phyloP scores from a whole-genome alignment of 2,888 invertebrate genomes.

The Thymelicus lineola region DNA sequence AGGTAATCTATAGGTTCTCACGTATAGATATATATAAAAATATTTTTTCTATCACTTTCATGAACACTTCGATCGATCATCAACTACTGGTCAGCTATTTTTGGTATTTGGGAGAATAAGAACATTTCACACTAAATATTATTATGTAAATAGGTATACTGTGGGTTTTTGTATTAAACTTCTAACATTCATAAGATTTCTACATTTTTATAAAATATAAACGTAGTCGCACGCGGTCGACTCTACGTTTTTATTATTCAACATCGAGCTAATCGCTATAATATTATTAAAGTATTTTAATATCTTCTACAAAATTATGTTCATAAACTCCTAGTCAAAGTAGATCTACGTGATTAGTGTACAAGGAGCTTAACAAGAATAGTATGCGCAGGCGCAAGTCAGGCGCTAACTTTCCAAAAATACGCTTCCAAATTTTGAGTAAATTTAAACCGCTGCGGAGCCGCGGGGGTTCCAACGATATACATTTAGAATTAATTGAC shows the following conservation, averaged over 20 bases:
- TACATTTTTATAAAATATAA: slow-evolving; percentile 66
- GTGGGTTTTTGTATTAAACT: slow-evolving; percentile 48
- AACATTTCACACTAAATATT: slow-evolving; percentile 43
- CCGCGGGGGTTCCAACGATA: neutral
- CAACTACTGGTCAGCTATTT: slow-evolving; percentile 70
- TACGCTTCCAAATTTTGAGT: neutral
- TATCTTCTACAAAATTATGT: slow-evolving; percentile 35
- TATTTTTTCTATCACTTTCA: slow-evolving; percentile 77
- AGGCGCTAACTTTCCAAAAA: slow-evolving; percentile 8
- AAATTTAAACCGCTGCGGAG: neutral
- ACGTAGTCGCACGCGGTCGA: slow-evolving; percentile 34
- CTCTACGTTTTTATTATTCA: slow-evolving; percentile 63
- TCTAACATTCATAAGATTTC: slow-evolving; percentile 63
- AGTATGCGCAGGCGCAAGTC: slow-evolving; percentile 51
- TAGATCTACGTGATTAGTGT: slow-evolving; percentile 52
- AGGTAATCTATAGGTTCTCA: slow-evolving; percentile 58
- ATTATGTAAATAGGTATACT: slow-evolving; percentile 43
- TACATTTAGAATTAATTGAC: neutral
- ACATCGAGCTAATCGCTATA: slow-evolving; percentile 72
- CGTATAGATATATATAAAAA: slow-evolving; percentile 79
- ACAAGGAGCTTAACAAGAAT: slow-evolving; percentile 65
- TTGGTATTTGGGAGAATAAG: slow-evolving; percentile 54
- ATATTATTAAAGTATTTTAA: slow-evolving; percentile 39
- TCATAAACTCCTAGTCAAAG: slow-evolving; percentile 19
- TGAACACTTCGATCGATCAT: slow-evolving; percentile 81